Base-by-base conservation (phyloP, 2,113 vertebrate species). In the Panthera tigris region DNA sequence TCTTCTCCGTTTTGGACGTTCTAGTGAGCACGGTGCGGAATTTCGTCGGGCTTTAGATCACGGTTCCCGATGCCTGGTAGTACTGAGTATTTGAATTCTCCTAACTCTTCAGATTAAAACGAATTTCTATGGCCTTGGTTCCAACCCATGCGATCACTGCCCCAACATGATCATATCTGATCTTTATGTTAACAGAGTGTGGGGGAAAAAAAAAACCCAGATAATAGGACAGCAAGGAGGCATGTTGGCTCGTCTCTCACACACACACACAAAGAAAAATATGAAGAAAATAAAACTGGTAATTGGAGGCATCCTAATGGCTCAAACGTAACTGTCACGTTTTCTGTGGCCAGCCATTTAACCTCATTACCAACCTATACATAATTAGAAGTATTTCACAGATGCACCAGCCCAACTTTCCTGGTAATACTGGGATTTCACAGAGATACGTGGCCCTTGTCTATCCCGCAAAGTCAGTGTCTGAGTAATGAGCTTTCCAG, bases 21-120 rank as follows among this genome's bases (percentile, higher is more conserved):
- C 1, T 9, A 12, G 31, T 0, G 55, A 45, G 74, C 0, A 0
- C 1, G 14, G 27, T n/a, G 52, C 0, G 1, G 1, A 1, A 1
- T 3, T 12, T 55, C 74, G 1, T 0, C 23, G 7, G 13, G 71
- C 23, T 82, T n/a, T 21, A 10, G 36, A 16, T 65, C 23, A 31
- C 23, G 23, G 63, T 27, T 89, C 74, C 52, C 10, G 0, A 0
- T 0, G 74, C 39, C 69, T 1, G 11, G 25, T 2, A 41, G 39
- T 4, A 27, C 1, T 0, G n/a, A 74, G 45, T 3, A 1, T 29
- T 50, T 39, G 5, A 16, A 63, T n/a, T 94, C 14, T 66, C 48
- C 41, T 31, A 48, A 83, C 29, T 68, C 50, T 79, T 41, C 25
- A 36, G 52, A 23, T 85, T 73, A 83, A 86, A 90, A 45, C 21